Evolutionary conservation across 64 coral and sea anemone genomes (phyloP).

Genomic region (Stylophora pistillata): DNA sequence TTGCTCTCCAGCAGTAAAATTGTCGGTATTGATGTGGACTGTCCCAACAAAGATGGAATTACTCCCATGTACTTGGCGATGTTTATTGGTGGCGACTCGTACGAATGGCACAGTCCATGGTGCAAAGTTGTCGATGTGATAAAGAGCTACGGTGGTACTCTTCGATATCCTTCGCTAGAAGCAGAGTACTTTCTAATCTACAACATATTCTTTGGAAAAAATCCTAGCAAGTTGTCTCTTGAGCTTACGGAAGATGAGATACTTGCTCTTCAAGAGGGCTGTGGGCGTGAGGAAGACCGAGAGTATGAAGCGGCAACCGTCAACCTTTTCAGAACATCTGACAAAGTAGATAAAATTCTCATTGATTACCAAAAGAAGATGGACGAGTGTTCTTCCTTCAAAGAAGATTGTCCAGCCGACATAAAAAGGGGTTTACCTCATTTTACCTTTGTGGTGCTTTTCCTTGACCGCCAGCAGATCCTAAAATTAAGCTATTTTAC

Average conservation of each 20-base stretch:
- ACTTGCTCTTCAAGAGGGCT: conserved; percentile 6
- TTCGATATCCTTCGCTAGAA: conserved; percentile 40
- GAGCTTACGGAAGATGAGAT: conserved; percentile 35
- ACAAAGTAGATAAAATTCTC: conserved; percentile 27
- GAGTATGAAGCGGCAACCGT: neutral
- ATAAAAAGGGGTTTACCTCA: conserved; percentile 13
- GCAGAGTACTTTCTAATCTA: conserved; percentile 75
- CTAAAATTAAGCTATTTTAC: neutral
- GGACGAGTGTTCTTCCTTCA: conserved; percentile 11
- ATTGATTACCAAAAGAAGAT: conserved; percentile 7
- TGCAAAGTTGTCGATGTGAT: conserved; percentile 68
- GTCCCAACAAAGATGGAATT: conserved; percentile 68
- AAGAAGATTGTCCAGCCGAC: neutral
- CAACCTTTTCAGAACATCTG: conserved; percentile 17
- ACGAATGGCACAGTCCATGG: conserved; percentile 75
- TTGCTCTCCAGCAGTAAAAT: conserved; percentile 24
- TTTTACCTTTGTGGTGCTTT: conserved; percentile 15
- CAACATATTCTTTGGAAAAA: conserved; percentile 36
- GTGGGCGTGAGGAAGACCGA: conserved; percentile 24
- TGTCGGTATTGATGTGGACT: conserved; percentile 63
- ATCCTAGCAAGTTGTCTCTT: conserved; percentile 16
- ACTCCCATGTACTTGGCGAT: conserved; percentile 82
- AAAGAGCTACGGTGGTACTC: conserved; percentile 32
- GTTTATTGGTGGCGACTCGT: conserved; percentile 34
- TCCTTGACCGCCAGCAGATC: neutral